Conservation (phyloP, 2,797 vertebrate genomes). For the Brotula barbata region DNA sequence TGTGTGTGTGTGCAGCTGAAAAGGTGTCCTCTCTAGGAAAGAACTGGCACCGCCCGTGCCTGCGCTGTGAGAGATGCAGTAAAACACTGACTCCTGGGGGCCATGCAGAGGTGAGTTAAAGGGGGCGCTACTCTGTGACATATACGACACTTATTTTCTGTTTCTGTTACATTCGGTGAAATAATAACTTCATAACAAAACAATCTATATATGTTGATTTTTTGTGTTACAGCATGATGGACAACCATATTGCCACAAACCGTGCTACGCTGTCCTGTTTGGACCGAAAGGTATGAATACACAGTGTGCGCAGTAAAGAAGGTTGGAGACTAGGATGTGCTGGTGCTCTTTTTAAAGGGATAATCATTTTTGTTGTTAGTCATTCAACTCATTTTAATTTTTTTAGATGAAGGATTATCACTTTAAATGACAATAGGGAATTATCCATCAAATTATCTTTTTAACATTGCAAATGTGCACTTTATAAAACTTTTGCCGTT, state of each 20-base stretch:
- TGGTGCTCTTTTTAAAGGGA: not conserved
- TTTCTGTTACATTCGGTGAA: too few relatives aligned
- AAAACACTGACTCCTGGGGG: conserved; percentile 68
- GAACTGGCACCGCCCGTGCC: conserved; percentile 73
- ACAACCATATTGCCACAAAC: conserved; percentile 85
- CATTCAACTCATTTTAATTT: too few relatives aligned
- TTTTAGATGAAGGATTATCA: too few relatives aligned
- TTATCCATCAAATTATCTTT: too few relatives aligned
- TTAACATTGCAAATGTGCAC: too few relatives aligned
- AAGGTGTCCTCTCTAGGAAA: conserved; percentile 73
- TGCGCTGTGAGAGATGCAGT: conserved; percentile 70
- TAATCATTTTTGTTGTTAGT: too few relatives aligned
- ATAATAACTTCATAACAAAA: not conserved
- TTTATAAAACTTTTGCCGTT: too few relatives aligned
- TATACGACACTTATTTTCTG: too few relatives aligned
- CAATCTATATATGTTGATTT: not conserved
- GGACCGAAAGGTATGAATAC: conserved; percentile 80
- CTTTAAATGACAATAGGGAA: too few relatives aligned
- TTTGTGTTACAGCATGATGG: conserved; percentile 79
- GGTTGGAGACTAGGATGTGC: not conserved
- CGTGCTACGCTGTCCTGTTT: conserved; percentile 86
- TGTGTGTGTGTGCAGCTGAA: conserved; percentile 57
- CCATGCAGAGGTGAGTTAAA: conserved; percentile 68
- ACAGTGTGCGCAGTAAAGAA: not conserved
- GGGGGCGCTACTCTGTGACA: not conserved